Evolutionary conservation across 2,888 invertebrate genomes (phyloP).

Genomic region (Athalia rosae): DNA sequence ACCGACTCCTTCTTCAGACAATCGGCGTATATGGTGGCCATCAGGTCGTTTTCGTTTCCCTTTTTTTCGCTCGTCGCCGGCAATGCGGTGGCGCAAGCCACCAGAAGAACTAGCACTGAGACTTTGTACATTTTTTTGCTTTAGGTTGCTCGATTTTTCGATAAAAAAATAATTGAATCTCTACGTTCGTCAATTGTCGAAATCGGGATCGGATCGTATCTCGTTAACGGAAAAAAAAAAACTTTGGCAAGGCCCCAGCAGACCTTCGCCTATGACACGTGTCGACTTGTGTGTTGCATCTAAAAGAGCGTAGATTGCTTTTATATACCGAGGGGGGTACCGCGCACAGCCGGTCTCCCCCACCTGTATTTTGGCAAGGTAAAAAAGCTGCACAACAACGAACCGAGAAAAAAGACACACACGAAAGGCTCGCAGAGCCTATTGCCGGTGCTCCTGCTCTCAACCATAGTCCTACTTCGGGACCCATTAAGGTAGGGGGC

Average conservation of each 20-base stretch:
- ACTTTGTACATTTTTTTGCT: constrained; percentile 53
- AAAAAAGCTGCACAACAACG: constrained; percentile 46
- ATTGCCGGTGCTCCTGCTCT: constrained; percentile 27
- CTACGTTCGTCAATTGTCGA: too few relatives aligned
- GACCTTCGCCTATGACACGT: constrained; percentile 53
- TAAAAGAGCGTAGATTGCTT: constrained; percentile 73
- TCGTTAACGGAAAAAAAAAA: too few relatives aligned
- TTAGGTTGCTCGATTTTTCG: constrained; percentile 21
- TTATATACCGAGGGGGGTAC: constrained; percentile 69
- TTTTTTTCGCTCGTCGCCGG: constrained; percentile 83
- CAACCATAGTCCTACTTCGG: constrained; percentile 65
- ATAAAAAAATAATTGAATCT: too few relatives aligned
- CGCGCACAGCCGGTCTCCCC: constrained; percentile 48
- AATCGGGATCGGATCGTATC: too few relatives aligned
- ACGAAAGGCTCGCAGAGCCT: constrained; percentile 36
- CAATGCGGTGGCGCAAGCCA: constrained; percentile 78
- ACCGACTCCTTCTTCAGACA: constrained; percentile 89
- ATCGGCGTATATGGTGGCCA: constrained; percentile 85
- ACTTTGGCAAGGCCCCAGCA: constrained; percentile 45
- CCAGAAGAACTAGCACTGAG: constrained; percentile 62
- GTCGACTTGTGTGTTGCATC: constrained; percentile 71
- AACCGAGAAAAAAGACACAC: constrained; percentile 45
- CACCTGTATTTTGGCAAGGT: constrained; percentile 48
- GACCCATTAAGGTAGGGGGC: constrained; percentile 60
- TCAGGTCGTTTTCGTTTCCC: constrained; percentile 84